These are phyloP conservation scores for Vanessa tameamea DNA, from an alignment of 1,140 invertebrate genomes.

Conservation along the genomic window DNA sequence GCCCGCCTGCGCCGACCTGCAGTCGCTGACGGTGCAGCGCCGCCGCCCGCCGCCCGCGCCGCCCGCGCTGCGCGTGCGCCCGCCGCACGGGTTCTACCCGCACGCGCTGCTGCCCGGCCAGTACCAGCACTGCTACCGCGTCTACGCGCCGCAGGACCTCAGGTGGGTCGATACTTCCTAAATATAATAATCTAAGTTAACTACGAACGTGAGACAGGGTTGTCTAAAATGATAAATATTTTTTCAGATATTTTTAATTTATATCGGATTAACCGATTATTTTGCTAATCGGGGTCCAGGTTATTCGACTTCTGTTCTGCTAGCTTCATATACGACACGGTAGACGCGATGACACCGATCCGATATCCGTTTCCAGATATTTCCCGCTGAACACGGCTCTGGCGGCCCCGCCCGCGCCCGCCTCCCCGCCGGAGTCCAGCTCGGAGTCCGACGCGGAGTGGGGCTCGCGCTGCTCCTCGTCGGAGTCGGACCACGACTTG, in stretches of 20 bases:
- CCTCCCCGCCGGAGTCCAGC: slow-evolving; percentile 50
- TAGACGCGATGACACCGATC: neutral
- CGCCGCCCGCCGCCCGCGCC: slow-evolving; percentile 74
- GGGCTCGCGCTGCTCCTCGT: slow-evolving; percentile 51
- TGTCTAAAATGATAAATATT: no score
- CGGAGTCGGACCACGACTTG: slow-evolving; percentile 53
- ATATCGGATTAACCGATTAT: no score
- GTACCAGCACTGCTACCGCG: slow-evolving; percentile 91
- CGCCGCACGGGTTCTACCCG: slow-evolving; percentile 90
- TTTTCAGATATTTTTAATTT: no score
- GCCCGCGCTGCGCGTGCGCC: slow-evolving; percentile 80
- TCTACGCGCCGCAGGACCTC: slow-evolving; percentile 83
- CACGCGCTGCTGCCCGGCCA: slow-evolving; percentile 95
- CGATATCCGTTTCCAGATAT: slow-evolving; percentile 61
- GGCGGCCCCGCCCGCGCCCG: slow-evolving; percentile 82
- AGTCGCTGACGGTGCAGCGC: slow-evolving; percentile 88
- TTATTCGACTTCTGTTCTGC: no score
- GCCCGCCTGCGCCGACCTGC: slow-evolving; percentile 85
- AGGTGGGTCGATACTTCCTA: slow-evolving; percentile 75
- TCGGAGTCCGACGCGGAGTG: slow-evolving; percentile 66
- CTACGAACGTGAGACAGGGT: no score
- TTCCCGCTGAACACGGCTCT: slow-evolving; percentile 95
- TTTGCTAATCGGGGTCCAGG: no score
- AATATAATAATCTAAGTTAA: no score
- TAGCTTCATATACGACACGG: neutral